Evolutionary conservation across 2,113 vertebrate species (phyloP).

Genomic region (Paratilapia polleni): DNA sequence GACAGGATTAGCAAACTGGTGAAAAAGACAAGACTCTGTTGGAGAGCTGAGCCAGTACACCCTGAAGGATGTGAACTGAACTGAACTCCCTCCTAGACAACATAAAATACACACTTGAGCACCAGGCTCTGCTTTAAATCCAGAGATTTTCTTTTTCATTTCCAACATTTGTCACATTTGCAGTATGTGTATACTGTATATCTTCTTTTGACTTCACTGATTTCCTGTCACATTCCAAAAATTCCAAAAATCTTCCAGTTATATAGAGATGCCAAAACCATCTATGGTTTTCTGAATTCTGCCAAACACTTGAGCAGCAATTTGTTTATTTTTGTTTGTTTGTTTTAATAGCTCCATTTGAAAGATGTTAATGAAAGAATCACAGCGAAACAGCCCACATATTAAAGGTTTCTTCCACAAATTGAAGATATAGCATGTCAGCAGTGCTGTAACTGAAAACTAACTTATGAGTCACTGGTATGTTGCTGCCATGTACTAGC

Average conservation of each 20-base stretch:
- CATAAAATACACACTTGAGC: constrained; percentile 11
- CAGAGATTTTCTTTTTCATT: background rate
- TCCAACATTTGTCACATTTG: constrained; percentile 3
- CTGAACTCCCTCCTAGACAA: constrained; percentile 33
- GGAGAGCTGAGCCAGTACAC: constrained; percentile 40
- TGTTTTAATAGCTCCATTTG: too few species aligned
- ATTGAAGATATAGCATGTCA: background rate
- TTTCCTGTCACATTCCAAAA: background rate
- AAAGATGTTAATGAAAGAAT: background rate
- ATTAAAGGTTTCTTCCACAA: background rate
- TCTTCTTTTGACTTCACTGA: background rate
- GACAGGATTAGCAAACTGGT: constrained; percentile 61
- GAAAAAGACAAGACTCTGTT: constrained; percentile 35
- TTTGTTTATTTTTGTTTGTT: background rate
- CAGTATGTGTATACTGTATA: background rate
- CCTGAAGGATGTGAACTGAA: constrained; percentile 45
- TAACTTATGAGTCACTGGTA: background rate
- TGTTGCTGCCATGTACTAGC: background rate
- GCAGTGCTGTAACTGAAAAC: background rate
- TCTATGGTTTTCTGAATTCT: background rate
- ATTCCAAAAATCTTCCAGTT: background rate
- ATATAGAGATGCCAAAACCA: background rate
- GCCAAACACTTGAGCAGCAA: background rate
- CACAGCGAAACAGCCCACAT: background rate
- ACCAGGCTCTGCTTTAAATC: background rate